phyloP scores from a whole-genome alignment of 1,140 invertebrate genomes.

The Stenopsyche tienmushanensis region DNA sequence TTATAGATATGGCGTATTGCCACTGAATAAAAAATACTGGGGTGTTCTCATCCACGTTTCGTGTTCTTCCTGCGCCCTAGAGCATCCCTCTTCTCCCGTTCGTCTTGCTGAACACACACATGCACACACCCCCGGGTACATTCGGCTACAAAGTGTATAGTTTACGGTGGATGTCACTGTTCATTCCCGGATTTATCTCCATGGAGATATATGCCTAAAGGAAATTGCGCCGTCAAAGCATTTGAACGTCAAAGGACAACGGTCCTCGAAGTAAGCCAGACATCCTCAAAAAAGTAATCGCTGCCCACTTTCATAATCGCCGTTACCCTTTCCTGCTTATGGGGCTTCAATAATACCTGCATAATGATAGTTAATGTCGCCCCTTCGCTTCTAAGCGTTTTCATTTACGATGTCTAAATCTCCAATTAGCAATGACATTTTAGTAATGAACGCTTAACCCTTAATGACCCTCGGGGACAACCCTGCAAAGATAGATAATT shows the following conservation, averaged over 20 bases:
- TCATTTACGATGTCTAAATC: too few relatives aligned
- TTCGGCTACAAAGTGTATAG: conserved; percentile 11
- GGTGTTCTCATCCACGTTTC: background rate
- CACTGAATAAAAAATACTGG: conserved; percentile 23
- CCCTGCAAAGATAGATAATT: too few relatives aligned
- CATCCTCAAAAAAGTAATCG: conserved; percentile 27
- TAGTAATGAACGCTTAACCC: too few relatives aligned
- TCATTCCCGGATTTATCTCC: conserved; percentile 35
- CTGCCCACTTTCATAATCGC: conserved; percentile 12
- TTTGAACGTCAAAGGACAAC: conserved; percentile 34
- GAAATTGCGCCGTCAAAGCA: conserved; percentile 37
- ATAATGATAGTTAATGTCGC: too few relatives aligned
- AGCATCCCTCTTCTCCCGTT: background rate
- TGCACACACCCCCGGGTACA: background rate
- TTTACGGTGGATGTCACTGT: conserved; percentile 26
- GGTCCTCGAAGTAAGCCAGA: conserved; percentile 20
- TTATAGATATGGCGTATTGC: conserved; percentile 27
- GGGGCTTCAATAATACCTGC: background rate
- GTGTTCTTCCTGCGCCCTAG: background rate
- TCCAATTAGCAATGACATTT: too few relatives aligned
- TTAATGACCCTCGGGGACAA: too few relatives aligned
- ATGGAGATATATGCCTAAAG: conserved; percentile 35
- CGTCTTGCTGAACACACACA: background rate
- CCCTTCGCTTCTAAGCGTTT: too few relatives aligned
- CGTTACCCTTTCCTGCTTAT: background rate